These are phyloP conservation scores for Mola mola DNA, from an alignment of 2,113 vertebrate species.

Conservation along the genomic window DNA sequence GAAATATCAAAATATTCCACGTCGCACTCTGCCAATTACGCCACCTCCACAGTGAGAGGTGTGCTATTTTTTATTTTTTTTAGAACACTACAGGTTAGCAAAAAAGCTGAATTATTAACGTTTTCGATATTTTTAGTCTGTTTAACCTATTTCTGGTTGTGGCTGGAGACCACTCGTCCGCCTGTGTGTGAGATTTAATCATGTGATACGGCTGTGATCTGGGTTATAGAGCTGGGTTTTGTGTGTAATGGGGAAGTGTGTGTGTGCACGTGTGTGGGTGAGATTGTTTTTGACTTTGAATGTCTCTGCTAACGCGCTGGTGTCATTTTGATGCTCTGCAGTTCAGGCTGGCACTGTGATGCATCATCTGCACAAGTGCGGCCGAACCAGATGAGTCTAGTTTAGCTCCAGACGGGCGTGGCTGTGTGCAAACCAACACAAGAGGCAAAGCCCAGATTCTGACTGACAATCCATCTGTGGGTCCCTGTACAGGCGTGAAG, in stretches of 20 bases:
- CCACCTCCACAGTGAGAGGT: slow-evolving; percentile 61
- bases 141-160: slow-evolving; percentile 83
- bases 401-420: slow-evolving; percentile 48
- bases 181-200: slow-evolving; percentile 77
- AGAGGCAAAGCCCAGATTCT: slow-evolving; percentile 62
- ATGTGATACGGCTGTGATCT: slow-evolving; percentile 78
- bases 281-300: slow-evolving; percentile 34
- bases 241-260: slow-evolving; percentile 19
- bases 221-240: slow-evolving; percentile 73
- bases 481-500: slow-evolving; percentile 59
- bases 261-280: background rate
- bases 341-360: slow-evolving; percentile 33
- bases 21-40: slow-evolving; percentile 54
- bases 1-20: slow-evolving; percentile 56
- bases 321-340: slow-evolving; percentile 22
- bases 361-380: slow-evolving; percentile 29
- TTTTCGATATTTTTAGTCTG: slow-evolving; percentile 81
- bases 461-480: slow-evolving; percentile 74
- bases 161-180: slow-evolving; percentile 75
- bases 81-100: slow-evolving; percentile 73
- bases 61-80: slow-evolving; percentile 75
- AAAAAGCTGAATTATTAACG: slow-evolving; percentile 82
- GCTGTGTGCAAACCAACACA: slow-evolving; percentile 30
- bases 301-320: slow-evolving; percentile 3
- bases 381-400: slow-evolving; percentile 58